These are phyloP conservation scores for Zelleria hepariella DNA, from an alignment of 2,888 invertebrate genomes.

Conservation along the genomic window DNA sequence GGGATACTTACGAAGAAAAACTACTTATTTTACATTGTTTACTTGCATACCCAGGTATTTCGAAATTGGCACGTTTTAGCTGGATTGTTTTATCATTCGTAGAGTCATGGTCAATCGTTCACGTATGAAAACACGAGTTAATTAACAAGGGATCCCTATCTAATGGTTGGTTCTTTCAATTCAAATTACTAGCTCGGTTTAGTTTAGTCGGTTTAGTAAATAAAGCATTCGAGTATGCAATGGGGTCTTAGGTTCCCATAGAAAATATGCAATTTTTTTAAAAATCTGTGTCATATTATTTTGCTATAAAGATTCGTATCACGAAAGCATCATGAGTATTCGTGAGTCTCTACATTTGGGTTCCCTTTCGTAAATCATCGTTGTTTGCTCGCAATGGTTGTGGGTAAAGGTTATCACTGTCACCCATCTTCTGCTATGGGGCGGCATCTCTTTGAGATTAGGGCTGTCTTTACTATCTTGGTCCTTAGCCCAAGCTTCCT, in stretches of 20 bases:
- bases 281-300: no score
- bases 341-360: neutral
- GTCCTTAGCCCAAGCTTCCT: neutral
- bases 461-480: neutral
- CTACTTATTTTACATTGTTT: no score
- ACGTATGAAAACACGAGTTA: neutral
- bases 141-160: neutral
- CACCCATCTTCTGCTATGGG: conserved; percentile 4
- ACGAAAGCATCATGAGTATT: neutral
- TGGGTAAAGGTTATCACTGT: conserved; percentile 5
- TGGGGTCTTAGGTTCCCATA: neutral
- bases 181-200: neutral
- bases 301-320: neutral
- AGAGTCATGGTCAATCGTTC: neutral
- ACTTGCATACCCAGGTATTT: no score
- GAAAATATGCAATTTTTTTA: no score
- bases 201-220: neutral
- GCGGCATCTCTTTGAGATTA: conserved; percentile 2
- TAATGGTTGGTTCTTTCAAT: neutral
- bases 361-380: neutral
- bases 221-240: neutral
- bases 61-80: neutral
- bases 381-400: neutral
- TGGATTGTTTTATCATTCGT: neutral
- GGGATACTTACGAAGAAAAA: no score